A percentile compares a stretch with the other conserved stretches of the same genome.
phyloP scores from a whole-genome alignment of 2,797 vertebrate genomes.

The Tympanoctomys barrerae region DNA sequence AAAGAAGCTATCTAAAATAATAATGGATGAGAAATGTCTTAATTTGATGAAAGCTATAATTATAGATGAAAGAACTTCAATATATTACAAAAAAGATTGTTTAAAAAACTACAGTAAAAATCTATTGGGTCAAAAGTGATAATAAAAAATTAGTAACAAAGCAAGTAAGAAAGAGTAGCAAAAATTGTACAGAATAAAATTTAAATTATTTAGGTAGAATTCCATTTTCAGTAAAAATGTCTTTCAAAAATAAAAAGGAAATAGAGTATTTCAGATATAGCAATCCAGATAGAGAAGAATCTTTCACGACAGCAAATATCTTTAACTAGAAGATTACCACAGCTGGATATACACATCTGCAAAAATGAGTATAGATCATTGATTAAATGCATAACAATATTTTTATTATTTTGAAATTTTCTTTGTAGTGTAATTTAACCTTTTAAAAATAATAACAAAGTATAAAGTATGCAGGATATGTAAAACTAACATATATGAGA shows the following conservation, averaged over 20 bases:
- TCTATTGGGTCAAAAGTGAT: not conserved
- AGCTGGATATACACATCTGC: not conserved
- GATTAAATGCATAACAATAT: not conserved
- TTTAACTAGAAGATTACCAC: not conserved
- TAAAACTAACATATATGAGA: not conserved
- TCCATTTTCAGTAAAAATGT: not conserved
- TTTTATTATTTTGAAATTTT: not conserved
- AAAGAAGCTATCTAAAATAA: not conserved
- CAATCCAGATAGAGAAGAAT: not conserved
- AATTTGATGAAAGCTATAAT: not conserved
- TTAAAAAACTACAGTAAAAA: not conserved
- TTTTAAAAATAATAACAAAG: not conserved
- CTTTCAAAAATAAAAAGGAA: slow-evolving; percentile 26
- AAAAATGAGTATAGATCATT: not conserved
- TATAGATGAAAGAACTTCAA: not conserved
- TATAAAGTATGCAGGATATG: not conserved
- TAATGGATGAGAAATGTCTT: not conserved
- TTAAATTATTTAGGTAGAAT: not conserved
- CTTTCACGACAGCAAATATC: not conserved
- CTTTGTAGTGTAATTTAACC: not conserved
- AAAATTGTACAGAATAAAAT: not conserved
- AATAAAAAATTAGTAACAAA: not conserved
- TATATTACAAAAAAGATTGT: not conserved
- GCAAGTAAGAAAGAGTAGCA: not conserved
- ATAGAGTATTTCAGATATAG: not conserved